Evolutionary conservation across 2,113 vertebrate species (phyloP).

Genomic region (cat (Felis catus)): F.catus_Fca126_mat1.0 CM031413.1:69893501-69894000

Average conservation of each 20-base stretch:
- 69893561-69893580: neutral
- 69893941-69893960: neutral
- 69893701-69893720: neutral
- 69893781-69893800: neutral
- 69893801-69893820: neutral
- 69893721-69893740: neutral
- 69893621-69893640: slow-evolving; percentile 22
- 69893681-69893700: neutral
- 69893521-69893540: neutral
- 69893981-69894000: no score
- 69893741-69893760: neutral
- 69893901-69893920: neutral
- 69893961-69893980: no score
- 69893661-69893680: neutral
- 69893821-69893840: neutral
- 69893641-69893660: neutral
- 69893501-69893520: neutral
- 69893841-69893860: neutral
- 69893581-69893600: neutral
- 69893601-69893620: neutral
- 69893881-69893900: neutral
- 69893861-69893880: neutral
- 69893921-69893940: neutral
- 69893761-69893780: neutral
- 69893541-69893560: neutral